Evolutionary conservation across 2,797 vertebrate genomes (phyloP), one percentile per base, ranked within the genome.

Genomic region (Nyctalus aviator): DNA sequence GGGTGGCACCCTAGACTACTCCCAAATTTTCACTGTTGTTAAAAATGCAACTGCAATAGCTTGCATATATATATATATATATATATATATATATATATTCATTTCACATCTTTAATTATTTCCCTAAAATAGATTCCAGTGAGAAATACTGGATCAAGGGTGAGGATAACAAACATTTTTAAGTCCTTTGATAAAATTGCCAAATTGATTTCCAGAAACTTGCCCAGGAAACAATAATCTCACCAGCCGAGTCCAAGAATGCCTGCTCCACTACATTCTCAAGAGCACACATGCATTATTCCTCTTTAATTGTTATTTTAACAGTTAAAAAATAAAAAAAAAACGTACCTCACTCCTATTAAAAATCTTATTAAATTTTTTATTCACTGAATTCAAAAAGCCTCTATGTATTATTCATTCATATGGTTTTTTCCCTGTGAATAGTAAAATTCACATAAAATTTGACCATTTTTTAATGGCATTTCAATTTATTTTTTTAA

Each of bases 351-450:
- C 14, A 46, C 17, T 84, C n/a, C 48, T 91, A 75, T 92, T 92
- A 88, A 95, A 92, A 79, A 30, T 91, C 48, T 62, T 83, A 82
- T 82, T 95, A 55, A 94, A 88, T 85, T 88, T 37, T 71, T 91
- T 91, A 93, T 62, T 94, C 87, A 91, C 30, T 91, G 62, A 94
- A 84, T 46, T 88, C 57, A 81, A 94, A 94, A 78, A 76, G 11
- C 68, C 94, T 84, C 30, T 86, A 44, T 62, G 81, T 68, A 62
- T 72, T 71, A 84, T 46, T 46, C 27, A 86, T 89, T 88, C 46
- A 30, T 72, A 69, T 1, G 3, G 18, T 53, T 84, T 96, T 37
- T 84, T 81, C 53, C 62, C 30, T n/a, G 17, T 81, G 44, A 94
- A 57, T 46, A 57, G 68, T n/a, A 23, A 89, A 95, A 95, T 77